Evolutionary conservation across 1,140 invertebrate species (phyloP).

Genomic region (Dolichoris vasculosae): DNA sequence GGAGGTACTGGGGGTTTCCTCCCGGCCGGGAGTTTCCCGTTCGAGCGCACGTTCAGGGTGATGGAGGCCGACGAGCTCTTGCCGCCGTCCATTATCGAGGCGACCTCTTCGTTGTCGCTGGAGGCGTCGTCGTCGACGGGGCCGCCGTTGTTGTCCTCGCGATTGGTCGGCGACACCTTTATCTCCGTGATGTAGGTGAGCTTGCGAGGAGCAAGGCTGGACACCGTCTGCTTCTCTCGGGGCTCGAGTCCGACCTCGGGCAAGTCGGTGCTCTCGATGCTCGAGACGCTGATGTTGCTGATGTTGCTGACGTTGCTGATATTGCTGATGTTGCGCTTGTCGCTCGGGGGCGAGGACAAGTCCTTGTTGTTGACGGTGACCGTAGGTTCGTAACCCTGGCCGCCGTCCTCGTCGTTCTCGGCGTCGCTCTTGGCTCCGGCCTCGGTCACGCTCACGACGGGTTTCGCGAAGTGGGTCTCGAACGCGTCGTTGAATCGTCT

Average conservation of each 20-base stretch:
- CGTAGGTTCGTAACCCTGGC: slow-evolving; percentile 59
- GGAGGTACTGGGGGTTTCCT: slow-evolving; percentile 72
- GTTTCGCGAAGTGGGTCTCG: slow-evolving; percentile 62
- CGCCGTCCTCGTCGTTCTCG: slow-evolving; percentile 63
- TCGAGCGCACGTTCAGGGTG: slow-evolving; percentile 63
- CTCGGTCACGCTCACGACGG: slow-evolving; percentile 58
- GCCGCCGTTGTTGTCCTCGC: not conserved
- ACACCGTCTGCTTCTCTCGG: slow-evolving; percentile 59
- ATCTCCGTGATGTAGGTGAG: slow-evolving; percentile 75
- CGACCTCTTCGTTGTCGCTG: slow-evolving; percentile 58
- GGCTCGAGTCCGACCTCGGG: slow-evolving; percentile 68
- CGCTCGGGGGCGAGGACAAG: not conserved
- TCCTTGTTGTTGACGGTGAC: slow-evolving; percentile 65
- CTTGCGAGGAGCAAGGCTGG: slow-evolving; percentile 59
- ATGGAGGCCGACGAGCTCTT: not conserved
- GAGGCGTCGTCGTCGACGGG: slow-evolving; percentile 38
- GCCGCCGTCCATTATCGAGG: slow-evolving; percentile 54
- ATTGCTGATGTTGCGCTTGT: slow-evolving; percentile 69
- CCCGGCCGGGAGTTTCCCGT: slow-evolving; percentile 64
- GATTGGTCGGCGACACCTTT: slow-evolving; percentile 67
- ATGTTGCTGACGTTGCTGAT: slow-evolving; percentile 65
- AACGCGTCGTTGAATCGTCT: slow-evolving; percentile 8
- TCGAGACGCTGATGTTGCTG: slow-evolving; percentile 70
- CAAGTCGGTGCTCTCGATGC: slow-evolving; percentile 67
- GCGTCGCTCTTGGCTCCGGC: slow-evolving; percentile 51